Evolutionary conservation across 2,113 vertebrate species (phyloP).

Genomic region (Aplodontia rufa): DNA sequence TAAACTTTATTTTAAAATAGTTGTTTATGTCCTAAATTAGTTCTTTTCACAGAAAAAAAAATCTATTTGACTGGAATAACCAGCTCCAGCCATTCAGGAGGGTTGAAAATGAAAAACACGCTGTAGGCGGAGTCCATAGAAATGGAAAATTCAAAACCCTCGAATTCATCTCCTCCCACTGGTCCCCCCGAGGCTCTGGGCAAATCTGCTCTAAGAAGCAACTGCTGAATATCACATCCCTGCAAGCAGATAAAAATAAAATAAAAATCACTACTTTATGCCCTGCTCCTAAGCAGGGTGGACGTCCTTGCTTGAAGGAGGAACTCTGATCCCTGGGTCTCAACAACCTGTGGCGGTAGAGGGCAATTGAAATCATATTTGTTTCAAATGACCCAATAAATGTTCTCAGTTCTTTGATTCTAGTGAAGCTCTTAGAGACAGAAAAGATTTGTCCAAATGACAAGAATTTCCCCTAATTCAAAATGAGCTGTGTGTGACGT

Average conservation of each 20-base stretch:
- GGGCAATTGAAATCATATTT: background rate
- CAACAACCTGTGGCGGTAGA: background rate
- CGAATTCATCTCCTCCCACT: background rate
- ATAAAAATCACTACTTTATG: background rate
- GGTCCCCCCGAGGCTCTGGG: background rate
- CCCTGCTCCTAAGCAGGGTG: background rate
- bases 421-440: background rate
- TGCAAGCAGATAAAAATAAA: background rate
- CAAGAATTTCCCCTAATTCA: background rate
- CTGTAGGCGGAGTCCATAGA: background rate
- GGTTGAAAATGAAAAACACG: background rate
- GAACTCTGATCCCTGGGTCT: background rate
- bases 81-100: background rate
- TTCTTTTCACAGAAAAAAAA: background rate
- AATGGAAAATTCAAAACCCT: background rate
- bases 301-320: background rate
- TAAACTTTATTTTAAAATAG: background rate
- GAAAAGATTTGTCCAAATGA: background rate
- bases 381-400: background rate
- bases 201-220: background rate
- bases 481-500: background rate
- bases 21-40: conserved; percentile 11
- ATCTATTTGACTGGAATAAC: background rate
- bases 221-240: background rate
- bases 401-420: background rate